Conservation (phyloP, 2,888 invertebrate species). For the Polylopha cassiicola region DNA sequence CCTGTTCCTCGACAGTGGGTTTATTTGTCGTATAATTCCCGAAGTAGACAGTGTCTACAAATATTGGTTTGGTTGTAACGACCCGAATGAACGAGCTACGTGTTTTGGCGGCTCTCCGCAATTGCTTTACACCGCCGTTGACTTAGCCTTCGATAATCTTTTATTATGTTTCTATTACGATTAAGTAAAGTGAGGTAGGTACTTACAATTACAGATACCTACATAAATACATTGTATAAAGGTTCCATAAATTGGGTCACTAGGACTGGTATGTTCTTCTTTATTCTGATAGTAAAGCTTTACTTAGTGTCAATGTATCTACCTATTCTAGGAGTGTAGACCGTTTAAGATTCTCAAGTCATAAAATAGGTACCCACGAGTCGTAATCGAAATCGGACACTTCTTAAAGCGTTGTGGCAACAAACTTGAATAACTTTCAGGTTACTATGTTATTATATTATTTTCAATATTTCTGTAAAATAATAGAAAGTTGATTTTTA, state of each 20-base stretch:
- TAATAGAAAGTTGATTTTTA: no score
- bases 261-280: no score
- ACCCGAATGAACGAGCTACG: conserved; percentile 66
- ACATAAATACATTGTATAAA: no score
- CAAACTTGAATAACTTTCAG: conserved; percentile 10
- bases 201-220: no score
- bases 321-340: no score
- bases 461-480: no score
- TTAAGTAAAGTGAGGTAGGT: no score
- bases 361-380: no score
- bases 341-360: no score
- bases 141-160: conserved; percentile 29
- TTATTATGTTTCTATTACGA: conserved; percentile 24
- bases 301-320: no score
- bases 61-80: conserved; percentile 50
- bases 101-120: conserved; percentile 66
- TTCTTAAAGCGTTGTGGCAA: conserved; percentile 13
- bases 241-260: no score
- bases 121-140: conserved; percentile 55
- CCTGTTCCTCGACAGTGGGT: conserved; percentile 25
- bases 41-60: conserved; percentile 36
- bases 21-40: conserved; percentile 25
- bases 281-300: no score
- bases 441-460: conserved; percentile 4
- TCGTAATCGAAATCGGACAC: conserved; percentile 22